A percentile compares a stretch with the other conserved stretches of the same genome.
Conservation (phyloP, 2,888 invertebrate genomes). For the Scotopteryx bipunctaria region DNA sequence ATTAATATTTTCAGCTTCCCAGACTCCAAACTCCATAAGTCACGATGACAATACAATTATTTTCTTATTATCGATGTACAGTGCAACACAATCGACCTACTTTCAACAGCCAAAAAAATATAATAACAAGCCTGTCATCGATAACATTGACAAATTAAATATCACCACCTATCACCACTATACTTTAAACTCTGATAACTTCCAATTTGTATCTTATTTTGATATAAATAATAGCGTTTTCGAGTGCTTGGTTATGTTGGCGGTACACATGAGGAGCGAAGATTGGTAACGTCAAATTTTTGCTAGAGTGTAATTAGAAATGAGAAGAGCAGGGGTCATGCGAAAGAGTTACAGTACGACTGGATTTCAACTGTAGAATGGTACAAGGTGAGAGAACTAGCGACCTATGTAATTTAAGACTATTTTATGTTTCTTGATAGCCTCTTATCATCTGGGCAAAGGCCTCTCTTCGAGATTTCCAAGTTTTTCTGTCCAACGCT, state of each 20-base stretch:
- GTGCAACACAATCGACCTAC: constrained; percentile 35
- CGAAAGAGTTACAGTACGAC: constrained; percentile 71
- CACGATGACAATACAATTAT: constrained; percentile 34
- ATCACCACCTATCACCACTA: constrained; percentile 52
- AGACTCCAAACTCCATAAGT: constrained; percentile 21
- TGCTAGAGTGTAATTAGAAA: constrained; percentile 76
- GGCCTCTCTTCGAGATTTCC: no score
- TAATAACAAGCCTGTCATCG: constrained; percentile 74
- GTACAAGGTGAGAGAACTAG: constrained; percentile 18
- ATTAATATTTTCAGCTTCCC: constrained; percentile 14
- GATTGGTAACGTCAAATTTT: constrained; percentile 66
- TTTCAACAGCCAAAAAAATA: constrained; percentile 56
- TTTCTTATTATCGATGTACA: constrained; percentile 25
- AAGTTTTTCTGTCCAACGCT: no score
- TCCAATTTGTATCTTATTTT: constrained; percentile 36
- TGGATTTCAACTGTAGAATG: constrained; percentile 38
- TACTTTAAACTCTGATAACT: constrained; percentile 2
- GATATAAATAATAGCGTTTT: constrained; percentile 29
- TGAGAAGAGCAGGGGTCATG: constrained; percentile 72
- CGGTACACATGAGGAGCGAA: constrained; percentile 45
- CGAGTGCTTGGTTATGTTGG: constrained; percentile 42
- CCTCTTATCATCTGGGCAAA: no score
- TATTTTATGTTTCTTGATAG: no score
- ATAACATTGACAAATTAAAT: constrained; percentile 81
- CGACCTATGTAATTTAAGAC: background rate